Evolutionary conservation across 37 sponge, comb jelly and placozoan species (phyloP).

Genomic region (Aplysina aerophoba): DNA sequence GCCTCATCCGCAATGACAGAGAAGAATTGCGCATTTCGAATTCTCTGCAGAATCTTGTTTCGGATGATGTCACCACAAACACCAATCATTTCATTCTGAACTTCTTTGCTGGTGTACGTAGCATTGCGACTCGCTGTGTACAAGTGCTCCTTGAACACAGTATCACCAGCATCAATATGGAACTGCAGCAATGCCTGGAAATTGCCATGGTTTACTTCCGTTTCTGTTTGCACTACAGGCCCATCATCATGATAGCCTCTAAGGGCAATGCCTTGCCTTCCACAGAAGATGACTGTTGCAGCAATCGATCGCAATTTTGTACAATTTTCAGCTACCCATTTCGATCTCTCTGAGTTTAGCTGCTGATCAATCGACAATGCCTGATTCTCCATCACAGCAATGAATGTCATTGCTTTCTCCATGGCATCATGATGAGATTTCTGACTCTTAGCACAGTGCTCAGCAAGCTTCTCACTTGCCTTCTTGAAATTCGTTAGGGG

Average conservation of each 20-base stretch:
- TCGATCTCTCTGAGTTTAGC: slow-evolving; percentile 24
- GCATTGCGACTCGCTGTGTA: slow-evolving; percentile 57
- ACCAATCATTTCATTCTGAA: slow-evolving; percentile 76
- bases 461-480: slow-evolving; percentile 49
- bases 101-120: slow-evolving; percentile 51
- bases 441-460: slow-evolving; percentile 45
- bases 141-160: slow-evolving; percentile 51
- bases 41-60: slow-evolving; percentile 44
- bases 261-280: slow-evolving; percentile 55
- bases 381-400: slow-evolving; percentile 29
- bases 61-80: slow-evolving; percentile 53
- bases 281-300: slow-evolving; percentile 59
- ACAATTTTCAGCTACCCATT: slow-evolving; percentile 44
- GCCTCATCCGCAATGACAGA: slow-evolving; percentile 79
- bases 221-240: slow-evolving; percentile 20
- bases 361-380: slow-evolving; percentile 42
- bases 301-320: slow-evolving; percentile 55
- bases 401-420: slow-evolving; percentile 30
- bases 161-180: slow-evolving; percentile 63
- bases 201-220: slow-evolving; percentile 59
- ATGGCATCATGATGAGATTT: slow-evolving; percentile 59
- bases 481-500: slow-evolving; percentile 58
- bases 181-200: slow-evolving; percentile 65
- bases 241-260: slow-evolving; percentile 68
- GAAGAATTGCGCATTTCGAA: slow-evolving; percentile 54